These are phyloP conservation scores for Brachypterus glaber DNA, from an alignment of 2,888 invertebrate species.

Conservation along the genomic window DNA sequence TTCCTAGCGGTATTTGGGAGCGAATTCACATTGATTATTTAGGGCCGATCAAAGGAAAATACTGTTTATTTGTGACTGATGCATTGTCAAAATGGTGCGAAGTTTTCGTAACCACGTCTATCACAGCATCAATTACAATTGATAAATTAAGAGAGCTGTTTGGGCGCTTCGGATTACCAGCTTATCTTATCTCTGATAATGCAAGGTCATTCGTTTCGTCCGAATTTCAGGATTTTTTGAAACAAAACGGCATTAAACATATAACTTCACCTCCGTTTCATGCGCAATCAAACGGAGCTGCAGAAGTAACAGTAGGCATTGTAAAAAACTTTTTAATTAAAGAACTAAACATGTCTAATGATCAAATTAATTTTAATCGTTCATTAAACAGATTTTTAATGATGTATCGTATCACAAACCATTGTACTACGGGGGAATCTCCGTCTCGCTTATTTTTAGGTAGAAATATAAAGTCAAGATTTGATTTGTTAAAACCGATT, in stretches of 20 bases:
- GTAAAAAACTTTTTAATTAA: too few relatives aligned
- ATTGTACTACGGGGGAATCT: too few relatives aligned
- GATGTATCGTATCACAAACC: too few relatives aligned
- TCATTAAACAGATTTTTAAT: too few relatives aligned
- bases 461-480: too few relatives aligned
- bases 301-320: constrained; percentile 9
- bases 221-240: constrained; percentile 12
- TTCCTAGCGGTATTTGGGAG: constrained; percentile 29
- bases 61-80: constrained; percentile 13
- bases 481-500: too few relatives aligned
- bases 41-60: constrained; percentile 19
- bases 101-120: constrained; percentile 12
- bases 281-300: constrained; percentile 9
- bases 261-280: constrained; percentile 7
- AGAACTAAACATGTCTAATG: too few relatives aligned
- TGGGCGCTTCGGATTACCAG: neutral
- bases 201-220: constrained; percentile 3
- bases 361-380: too few relatives aligned
- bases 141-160: neutral
- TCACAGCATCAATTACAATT: constrained; percentile 4
- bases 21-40: constrained; percentile 39
- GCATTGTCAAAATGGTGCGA: constrained; percentile 6
- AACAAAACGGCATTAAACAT: constrained; percentile 11
- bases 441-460: too few relatives aligned
- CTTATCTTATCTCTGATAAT: neutral